These are phyloP conservation scores for Alviniconcha marisindica DNA, from an alignment of 1,140 invertebrate genomes.

Conservation along the genomic window DNA sequence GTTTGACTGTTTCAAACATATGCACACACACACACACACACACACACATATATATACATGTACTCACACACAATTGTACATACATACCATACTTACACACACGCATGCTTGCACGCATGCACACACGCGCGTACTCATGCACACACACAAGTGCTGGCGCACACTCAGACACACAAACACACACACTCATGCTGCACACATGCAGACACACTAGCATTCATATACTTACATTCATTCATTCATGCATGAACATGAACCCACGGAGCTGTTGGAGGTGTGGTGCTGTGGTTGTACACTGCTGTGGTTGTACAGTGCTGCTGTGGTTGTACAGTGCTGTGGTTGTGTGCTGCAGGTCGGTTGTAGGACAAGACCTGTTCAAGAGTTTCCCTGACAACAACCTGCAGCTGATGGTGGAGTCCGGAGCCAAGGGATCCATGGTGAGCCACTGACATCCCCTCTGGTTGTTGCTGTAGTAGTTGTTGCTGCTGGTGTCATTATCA, in stretches of 20 bases:
- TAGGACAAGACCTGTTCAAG: conserved; percentile 87
- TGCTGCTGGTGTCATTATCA: no score
- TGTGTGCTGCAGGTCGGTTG: conserved; percentile 80
- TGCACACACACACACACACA: background rate
- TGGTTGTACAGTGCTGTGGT: background rate
- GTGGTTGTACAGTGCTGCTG: background rate
- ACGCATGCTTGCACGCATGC: no score
- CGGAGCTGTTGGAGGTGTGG: background rate
- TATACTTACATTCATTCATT: no score
- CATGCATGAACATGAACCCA: no score
- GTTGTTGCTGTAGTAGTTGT: background rate
- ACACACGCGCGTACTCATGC: no score
- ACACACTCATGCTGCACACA: no score
- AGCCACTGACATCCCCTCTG: conserved; percentile 49
- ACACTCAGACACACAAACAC: no score
- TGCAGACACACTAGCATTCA: no score
- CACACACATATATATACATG: background rate
- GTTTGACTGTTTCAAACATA: no score
- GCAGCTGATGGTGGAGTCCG: conserved; percentile 98
- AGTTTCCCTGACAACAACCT: conserved; percentile 97
- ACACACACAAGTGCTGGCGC: no score
- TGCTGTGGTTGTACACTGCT: background rate
- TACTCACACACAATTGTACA: no score
- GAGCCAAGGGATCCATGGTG: conserved; percentile 95
- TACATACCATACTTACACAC: no score